Percentiles rank a stretch among this genome's conserved stretches.
phyloP scores from a whole-genome alignment of 2,888 invertebrate genomes.

The Agriopis marginaria region DNA sequence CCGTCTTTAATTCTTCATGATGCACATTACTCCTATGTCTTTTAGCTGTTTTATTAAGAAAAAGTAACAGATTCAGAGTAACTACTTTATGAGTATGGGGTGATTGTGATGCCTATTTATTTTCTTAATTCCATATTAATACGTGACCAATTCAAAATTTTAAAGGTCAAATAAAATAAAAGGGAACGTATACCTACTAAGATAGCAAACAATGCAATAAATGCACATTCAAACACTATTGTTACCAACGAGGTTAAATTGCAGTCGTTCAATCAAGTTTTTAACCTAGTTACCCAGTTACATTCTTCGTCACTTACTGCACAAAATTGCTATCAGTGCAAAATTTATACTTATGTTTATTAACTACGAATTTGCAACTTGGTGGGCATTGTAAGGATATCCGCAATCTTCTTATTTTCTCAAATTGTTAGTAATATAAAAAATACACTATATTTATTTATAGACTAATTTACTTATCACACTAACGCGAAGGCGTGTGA shows the following conservation, averaged over 20 bases:
- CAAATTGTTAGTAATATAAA: not conserved
- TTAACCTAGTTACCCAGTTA: slow-evolving; percentile 20
- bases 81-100: not conserved
- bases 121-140: not conserved
- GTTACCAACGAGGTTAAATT: slow-evolving; percentile 8
- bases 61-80: too few species aligned
- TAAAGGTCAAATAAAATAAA: not conserved
- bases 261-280: slow-evolving; percentile 9
- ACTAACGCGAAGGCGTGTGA: too few species aligned
- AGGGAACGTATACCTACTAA: not conserved
- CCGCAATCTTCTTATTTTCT: not conserved
- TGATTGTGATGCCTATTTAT: not conserved
- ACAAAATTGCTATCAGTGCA: slow-evolving; percentile 12
- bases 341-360: not conserved
- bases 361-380: not conserved
- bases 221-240: slow-evolving; percentile 10
- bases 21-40: not conserved
- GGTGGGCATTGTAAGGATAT: not conserved
- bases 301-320: slow-evolving; percentile 17
- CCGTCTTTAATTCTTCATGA: too few species aligned
- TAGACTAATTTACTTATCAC: too few species aligned
- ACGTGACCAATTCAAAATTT: not conserved
- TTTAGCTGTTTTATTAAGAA: not conserved
- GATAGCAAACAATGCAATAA: slow-evolving; percentile 3
- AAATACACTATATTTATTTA: not conserved